phyloP scores from a whole-genome alignment of 2,797 vertebrate species.

The Lemur catta region DNA sequence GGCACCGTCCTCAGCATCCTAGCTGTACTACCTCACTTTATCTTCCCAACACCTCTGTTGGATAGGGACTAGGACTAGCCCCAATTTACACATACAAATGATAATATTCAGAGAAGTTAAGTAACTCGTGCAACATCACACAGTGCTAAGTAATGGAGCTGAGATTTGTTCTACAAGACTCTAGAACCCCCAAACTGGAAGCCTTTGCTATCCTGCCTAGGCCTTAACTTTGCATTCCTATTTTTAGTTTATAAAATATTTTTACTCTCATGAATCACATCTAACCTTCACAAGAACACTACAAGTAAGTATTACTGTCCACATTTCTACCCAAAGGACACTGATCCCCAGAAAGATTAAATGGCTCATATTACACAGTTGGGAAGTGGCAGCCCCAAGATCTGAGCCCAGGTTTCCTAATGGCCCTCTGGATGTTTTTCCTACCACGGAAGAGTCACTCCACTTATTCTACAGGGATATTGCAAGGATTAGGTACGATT shows the following conservation, averaged over 20 bases:
- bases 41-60: neutral
- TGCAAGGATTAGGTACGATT: neutral
- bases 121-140: neutral
- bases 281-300: neutral
- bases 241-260: neutral
- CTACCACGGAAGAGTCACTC: neutral
- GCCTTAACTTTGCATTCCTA: neutral
- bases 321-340: neutral
- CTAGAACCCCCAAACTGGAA: neutral
- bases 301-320: neutral
- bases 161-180: neutral
- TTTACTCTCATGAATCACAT: neutral
- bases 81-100: too few relatives aligned
- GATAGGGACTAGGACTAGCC: too few relatives aligned
- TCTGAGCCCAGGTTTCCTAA: neutral
- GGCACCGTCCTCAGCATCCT: neutral
- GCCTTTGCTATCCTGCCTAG: neutral
- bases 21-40: neutral
- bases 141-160: neutral
- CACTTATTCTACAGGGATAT: neutral
- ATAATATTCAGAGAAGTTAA: neutral
- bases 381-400: neutral
- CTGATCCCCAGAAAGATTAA: neutral
- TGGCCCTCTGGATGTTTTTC: neutral
- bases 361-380: neutral